phyloP scores from a whole-genome alignment of 2,113 vertebrate genomes.

The Salvelinus alpinus region DNA sequence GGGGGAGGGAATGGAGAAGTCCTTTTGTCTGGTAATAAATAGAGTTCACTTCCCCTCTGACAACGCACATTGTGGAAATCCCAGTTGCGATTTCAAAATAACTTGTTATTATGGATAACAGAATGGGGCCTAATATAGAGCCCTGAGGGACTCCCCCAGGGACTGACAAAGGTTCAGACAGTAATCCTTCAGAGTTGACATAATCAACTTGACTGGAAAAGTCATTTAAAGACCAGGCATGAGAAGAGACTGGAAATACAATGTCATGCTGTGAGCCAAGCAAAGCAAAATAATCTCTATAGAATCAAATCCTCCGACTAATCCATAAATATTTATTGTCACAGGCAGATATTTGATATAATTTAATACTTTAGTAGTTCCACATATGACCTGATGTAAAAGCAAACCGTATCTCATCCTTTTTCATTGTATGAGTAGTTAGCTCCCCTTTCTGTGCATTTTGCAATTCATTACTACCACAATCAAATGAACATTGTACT shows the following conservation, averaged over 20 bases:
- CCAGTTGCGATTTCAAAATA: constrained; percentile 25
- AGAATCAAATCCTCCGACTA: constrained; percentile 22
- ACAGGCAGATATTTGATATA: constrained; percentile 8
- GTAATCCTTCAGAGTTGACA: constrained; percentile 37
- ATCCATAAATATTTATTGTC: not conserved
- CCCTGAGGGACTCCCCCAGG: constrained; percentile 54
- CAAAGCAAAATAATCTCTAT: constrained; percentile 20
- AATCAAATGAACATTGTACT: not conserved
- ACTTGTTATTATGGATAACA: constrained; percentile 16
- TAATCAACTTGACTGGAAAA: constrained; percentile 52
- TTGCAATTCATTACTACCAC: not conserved
- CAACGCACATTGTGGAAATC: constrained; percentile 19
- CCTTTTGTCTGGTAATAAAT: too few species aligned
- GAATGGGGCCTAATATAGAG: constrained; percentile 28
- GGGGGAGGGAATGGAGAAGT: too few species aligned
- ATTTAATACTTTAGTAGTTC: not conserved
- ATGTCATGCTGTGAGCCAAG: constrained; percentile 34
- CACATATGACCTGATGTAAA: not conserved
- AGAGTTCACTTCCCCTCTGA: too few species aligned
- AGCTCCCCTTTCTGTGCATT: not conserved
- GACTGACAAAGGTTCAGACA: constrained; percentile 48
- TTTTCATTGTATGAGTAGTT: not conserved
- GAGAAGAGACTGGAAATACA: constrained; percentile 42
- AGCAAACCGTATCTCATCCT: too few species aligned
- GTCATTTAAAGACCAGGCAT: constrained; percentile 38